Base-by-base conservation (phyloP, 2,797 vertebrate species). In the Sebastes dallii region DNA sequence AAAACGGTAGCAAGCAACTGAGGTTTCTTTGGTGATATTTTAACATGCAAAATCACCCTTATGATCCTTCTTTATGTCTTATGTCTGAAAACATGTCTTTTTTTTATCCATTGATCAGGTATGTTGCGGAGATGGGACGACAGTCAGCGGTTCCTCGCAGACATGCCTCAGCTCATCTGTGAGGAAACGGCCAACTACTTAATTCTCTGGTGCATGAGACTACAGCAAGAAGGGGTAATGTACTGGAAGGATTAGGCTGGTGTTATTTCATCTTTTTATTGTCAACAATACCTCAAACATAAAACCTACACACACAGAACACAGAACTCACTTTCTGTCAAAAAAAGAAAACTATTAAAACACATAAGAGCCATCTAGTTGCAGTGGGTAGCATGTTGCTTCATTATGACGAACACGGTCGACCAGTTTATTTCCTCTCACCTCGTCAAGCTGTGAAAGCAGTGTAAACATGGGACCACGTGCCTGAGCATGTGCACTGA, bases 91-190 rank as follows among this genome's bases (percentile, higher is more conserved):
- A 65, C 16, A 9, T 25, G n/a, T n/a, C 0, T 60, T 20, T 14
- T n/a, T 79, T 74, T 0, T 2, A 22, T 81, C 13, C 10, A 3
- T 69, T 82, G 66, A 2, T 64, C 90, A 99, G 99, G 99, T 64
- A 99, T 99, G 98, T 90, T 99, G 87, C 97, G 96, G 73, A 95
- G 98, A 93, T 99, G 99, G 99, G 97, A 99, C 74, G 99, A 99
- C 86, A 99, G 98, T 94, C 98, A 99, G 91, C 95, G 96, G 66
- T 99, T 98, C 94, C 95, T 99, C 30, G 97, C 99, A 64, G 96
- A 97, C 82, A 95, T 96, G 83, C 97, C 98, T 1, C 96, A 98
- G 81, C 97, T 99, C 90, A 97, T 99, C 85, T 98, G 97, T 90
- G 97, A 99, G 93, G 99, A 99, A 93, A 97, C 97, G 0, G 96